Base-by-base conservation (phyloP, 1,140 invertebrate genomes). In the Brachionus rubens region DNA sequence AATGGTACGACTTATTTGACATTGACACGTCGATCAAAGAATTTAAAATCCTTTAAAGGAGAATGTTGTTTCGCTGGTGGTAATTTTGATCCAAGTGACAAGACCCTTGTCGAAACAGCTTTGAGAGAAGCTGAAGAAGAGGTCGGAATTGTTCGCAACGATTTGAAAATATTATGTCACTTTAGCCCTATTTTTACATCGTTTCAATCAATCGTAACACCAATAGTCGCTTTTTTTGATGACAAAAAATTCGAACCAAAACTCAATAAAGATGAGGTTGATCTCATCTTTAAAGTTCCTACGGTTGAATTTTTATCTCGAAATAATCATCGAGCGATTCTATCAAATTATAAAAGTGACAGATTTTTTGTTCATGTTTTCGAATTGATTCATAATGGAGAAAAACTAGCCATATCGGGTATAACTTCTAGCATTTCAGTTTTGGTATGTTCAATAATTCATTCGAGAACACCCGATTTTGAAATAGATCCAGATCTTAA, bases 51-150 rank as follows among this genome's bases (percentile, higher is more conserved):
- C 5, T 36, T 54, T 26, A 56, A 50, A 36, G 77, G 77, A 3
- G 30, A 78, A 43, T 47, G 78, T 7, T 70, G 70, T 19, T 79
- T 79, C 40, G 75, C 75, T 26, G 78, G 78, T 9, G 78, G 78
- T 16, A 78, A 77, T 56, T 28, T 75, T 14, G 78, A 79, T 19
- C 28, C 28, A 19, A 30, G 3, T 14, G 78, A 79, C 40, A 43
- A 21, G 26, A 43, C 54, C 21, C 65, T 16, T 2, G 19, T 78
- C 9, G 50, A 65, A 14, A 78, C 78, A 9, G 54, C 75, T 24
- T 21, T 79, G 28, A 41, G 78, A 24, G 78, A 79, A 70, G 77
- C 78, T 24, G 12, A 21, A 3, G 78, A 79, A 54, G 78, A 79
- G 36, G 78, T 79, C 28, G 77, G 77, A 10, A 54, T 79, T 12